phyloP scores from a whole-genome alignment of 2,113 vertebrate species.

The Nymphicus hollandicus region DNA sequence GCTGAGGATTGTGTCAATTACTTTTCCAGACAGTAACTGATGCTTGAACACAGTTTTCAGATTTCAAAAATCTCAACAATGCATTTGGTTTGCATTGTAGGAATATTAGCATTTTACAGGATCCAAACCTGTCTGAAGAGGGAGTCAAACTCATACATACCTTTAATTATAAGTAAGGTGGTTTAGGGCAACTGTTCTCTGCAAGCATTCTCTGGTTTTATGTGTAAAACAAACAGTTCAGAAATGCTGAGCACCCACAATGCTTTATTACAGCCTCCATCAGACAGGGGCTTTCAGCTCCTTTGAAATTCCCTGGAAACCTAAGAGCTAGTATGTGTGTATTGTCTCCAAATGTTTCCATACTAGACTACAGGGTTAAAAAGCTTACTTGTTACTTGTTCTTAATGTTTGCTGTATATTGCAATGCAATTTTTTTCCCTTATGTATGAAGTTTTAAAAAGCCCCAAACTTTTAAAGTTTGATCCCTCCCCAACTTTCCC shows the following conservation, averaged over 20 bases:
- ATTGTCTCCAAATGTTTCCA: neutral
- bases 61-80: neutral
- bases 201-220: neutral
- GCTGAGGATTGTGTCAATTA: neutral
- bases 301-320: neutral
- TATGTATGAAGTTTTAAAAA: neutral
- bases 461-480: neutral
- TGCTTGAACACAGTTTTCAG: neutral
- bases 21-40: neutral
- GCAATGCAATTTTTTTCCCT: neutral
- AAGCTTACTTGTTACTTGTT: neutral
- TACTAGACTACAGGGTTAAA: neutral
- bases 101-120: neutral
- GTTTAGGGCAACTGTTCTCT: neutral
- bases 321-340: neutral
- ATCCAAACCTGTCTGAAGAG: neutral
- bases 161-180: neutral
- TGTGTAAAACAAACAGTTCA: neutral
- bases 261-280: neutral
- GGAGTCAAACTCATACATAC: neutral
- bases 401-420: neutral
- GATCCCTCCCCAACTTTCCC: accelerated
- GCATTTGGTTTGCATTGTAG: neutral
- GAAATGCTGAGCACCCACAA: neutral
- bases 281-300: neutral